These are phyloP conservation scores for Yasuhikotakia modesta DNA, from an alignment of 2,797 vertebrate species.

Conservation along the genomic window DNA sequence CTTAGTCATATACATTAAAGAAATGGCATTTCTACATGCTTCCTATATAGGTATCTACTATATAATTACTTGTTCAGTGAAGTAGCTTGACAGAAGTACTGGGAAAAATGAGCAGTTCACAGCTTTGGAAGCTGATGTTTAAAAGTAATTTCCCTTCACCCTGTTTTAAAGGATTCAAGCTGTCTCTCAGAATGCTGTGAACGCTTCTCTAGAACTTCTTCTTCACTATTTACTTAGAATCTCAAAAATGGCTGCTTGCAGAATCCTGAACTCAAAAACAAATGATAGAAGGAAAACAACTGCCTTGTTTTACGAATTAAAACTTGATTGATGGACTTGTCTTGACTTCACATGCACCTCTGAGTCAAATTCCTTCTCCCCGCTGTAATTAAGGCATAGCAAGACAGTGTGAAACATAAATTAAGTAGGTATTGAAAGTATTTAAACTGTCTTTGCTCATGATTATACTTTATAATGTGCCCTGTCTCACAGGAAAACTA, in stretches of 20 bases:
- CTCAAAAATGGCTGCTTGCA: not conserved
- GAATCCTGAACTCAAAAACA: not conserved
- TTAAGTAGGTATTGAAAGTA: not conserved
- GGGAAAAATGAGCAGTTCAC: no score
- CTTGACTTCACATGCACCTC: not conserved
- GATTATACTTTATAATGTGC: not conserved
- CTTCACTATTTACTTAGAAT: not conserved
- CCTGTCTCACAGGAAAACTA: not conserved
- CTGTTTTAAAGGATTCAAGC: conserved; percentile 47
- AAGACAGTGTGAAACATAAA: not conserved
- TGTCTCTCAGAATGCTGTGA: conserved; percentile 55
- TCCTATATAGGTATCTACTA: no score
- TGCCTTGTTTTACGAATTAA: not conserved
- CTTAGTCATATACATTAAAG: no score
- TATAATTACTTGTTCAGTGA: no score
- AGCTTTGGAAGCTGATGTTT: no score
- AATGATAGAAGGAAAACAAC: not conserved
- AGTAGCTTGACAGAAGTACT: no score
- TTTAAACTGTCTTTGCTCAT: not conserved
- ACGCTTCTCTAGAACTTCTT: conserved; percentile 64
- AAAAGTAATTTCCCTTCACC: not conserved
- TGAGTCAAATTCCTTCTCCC: not conserved
- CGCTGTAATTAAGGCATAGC: not conserved
- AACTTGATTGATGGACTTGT: not conserved
- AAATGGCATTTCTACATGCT: no score